Conservation (phyloP, 2,113 vertebrate species). For the Forbesichthys papilliferus region DNA sequence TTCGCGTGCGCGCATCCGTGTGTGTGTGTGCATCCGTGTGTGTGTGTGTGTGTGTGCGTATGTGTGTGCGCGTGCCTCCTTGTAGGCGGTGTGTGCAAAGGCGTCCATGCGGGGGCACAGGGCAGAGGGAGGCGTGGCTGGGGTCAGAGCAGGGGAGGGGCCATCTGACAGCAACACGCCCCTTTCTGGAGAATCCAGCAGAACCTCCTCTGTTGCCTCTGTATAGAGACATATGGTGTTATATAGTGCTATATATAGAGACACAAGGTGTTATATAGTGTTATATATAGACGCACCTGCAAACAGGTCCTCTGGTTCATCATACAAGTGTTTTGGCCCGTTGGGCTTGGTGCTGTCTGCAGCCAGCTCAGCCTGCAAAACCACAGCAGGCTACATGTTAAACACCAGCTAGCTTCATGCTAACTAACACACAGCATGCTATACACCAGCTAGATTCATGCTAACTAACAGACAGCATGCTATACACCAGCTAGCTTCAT, state of each 20-base stretch:
- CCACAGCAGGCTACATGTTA: too few relatives aligned
- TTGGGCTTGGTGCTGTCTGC: too few relatives aligned
- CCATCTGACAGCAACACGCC: constrained; percentile 90
- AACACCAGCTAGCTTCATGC: too few relatives aligned
- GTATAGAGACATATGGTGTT: not conserved
- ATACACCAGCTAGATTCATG: too few relatives aligned
- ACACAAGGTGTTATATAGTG: not conserved
- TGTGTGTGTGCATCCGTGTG: not conserved
- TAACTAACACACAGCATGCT: too few relatives aligned
- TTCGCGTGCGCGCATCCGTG: not conserved
- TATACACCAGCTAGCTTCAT: too few relatives aligned
- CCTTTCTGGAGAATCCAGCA: constrained; percentile 92
- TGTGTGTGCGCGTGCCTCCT: constrained; percentile 80
- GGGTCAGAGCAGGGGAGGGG: constrained; percentile 90
- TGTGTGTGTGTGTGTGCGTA: not conserved
- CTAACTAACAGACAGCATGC: too few relatives aligned
- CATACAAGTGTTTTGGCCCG: too few relatives aligned
- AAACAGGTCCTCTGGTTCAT: too few relatives aligned
- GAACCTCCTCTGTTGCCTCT: constrained; percentile 98
- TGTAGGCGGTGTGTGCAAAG: constrained; percentile 87
- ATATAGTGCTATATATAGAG: not conserved
- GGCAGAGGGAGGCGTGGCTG: constrained; percentile 87
- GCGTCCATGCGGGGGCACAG: constrained; percentile 83
- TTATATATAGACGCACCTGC: too few relatives aligned
- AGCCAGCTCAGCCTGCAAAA: too few relatives aligned